phyloP scores from a whole-genome alignment of 2,888 invertebrate genomes.

The Eupithecia exiguata region DNA sequence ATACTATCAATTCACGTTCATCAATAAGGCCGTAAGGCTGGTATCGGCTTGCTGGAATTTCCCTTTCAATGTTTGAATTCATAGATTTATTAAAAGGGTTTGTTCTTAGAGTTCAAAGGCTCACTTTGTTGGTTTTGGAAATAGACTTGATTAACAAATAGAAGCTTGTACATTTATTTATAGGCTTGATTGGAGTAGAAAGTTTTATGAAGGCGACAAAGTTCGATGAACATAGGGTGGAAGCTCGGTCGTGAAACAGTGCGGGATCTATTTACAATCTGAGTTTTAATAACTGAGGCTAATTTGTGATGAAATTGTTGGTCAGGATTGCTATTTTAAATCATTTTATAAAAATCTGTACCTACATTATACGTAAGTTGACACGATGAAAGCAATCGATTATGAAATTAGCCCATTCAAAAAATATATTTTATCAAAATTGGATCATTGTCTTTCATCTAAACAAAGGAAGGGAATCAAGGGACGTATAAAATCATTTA shows the following conservation, averaged over 20 bases:
- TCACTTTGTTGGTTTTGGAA: constrained; percentile 12
- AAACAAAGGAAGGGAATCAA: not conserved
- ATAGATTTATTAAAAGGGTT: constrained; percentile 12
- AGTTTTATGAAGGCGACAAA: constrained; percentile 11
- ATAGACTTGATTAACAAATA: constrained; percentile 15
- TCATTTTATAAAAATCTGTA: not conserved
- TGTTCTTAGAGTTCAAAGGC: constrained; percentile 9
- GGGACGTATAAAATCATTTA: constrained; percentile 7
- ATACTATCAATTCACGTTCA: constrained; percentile 52
- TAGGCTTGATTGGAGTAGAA: constrained; percentile 9
- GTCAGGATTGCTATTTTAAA: not conserved
- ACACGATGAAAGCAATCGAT: not conserved
- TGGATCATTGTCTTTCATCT: not conserved
- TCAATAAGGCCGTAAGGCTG: not conserved
- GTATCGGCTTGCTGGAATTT: constrained; percentile 2
- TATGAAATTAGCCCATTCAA: not conserved
- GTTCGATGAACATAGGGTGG: constrained; percentile 3
- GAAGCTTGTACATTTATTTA: constrained; percentile 14
- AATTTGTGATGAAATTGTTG: not conserved
- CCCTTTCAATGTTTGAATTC: not conserved
- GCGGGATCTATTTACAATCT: not conserved
- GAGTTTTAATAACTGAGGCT: not conserved
- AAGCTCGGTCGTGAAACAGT: not conserved
- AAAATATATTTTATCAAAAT: not conserved
- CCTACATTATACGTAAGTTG: not conserved